Evolutionary conservation across 2,113 vertebrate species (phyloP).

Genomic region (Rhinoderma darwinii): DNA sequence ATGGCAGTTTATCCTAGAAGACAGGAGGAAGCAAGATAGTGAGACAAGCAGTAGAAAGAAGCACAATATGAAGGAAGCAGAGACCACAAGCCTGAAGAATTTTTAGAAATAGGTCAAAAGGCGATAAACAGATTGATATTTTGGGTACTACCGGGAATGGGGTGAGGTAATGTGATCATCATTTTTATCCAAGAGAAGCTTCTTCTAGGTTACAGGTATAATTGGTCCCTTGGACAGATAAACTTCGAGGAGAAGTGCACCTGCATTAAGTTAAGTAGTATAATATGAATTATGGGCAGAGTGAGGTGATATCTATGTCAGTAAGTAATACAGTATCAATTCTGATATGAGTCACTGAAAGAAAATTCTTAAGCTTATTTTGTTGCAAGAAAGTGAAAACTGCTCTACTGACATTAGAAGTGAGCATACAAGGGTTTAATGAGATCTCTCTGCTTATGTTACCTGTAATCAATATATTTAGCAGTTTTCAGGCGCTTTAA

Average conservation of each 20-base stretch:
- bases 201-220: conserved; percentile 7
- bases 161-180: conserved; percentile 7
- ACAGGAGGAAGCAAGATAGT: neutral
- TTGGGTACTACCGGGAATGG: neutral
- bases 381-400: neutral
- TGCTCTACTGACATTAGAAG: neutral
- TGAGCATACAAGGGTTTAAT: neutral
- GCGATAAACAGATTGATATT: neutral
- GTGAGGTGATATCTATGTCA: neutral
- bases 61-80: neutral
- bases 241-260: neutral
- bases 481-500: no score
- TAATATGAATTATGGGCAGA: conserved; percentile 19
- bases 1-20: neutral
- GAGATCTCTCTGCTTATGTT: neutral
- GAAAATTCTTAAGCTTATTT: neutral
- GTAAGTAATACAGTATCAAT: conserved; percentile 6
- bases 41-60: neutral
- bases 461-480: neutral
- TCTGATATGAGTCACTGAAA: neutral
- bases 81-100: neutral
- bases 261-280: neutral
- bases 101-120: neutral
- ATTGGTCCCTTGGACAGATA: conserved; percentile 9
- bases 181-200: conserved; percentile 19